A percentile compares a stretch with the other conserved stretches of the same genome.
Evolutionary conservation across 2,888 invertebrate species (phyloP).

Genomic region (Mimumesa dahlbomi): DNA sequence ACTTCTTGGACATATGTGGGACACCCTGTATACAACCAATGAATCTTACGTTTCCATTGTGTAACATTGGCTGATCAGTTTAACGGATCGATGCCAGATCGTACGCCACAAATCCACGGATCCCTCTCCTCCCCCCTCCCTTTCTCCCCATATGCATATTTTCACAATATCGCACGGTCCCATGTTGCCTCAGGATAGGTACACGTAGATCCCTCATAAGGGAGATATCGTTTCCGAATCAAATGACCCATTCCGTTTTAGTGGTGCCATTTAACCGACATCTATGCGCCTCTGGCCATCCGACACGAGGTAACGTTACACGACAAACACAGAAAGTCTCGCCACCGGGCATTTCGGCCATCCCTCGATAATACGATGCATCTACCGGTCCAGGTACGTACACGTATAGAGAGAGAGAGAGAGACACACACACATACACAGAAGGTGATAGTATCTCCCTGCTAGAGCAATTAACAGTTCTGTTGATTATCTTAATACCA

Average conservation of each 20-base stretch:
- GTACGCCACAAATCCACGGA: constrained; percentile 64
- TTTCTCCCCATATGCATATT: constrained; percentile 77
- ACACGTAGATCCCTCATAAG: constrained; percentile 74
- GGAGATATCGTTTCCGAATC: constrained; percentile 79
- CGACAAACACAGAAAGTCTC: constrained; percentile 70
- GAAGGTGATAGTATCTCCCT: constrained; percentile 20
- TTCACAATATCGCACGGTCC: constrained; percentile 67
- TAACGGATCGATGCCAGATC: constrained; percentile 48
- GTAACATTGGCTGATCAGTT: constrained; percentile 23
- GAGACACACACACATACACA: no score
- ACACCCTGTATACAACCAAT: no score
- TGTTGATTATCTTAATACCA: constrained; percentile 29
- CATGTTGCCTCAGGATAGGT: constrained; percentile 56
- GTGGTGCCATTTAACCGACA: constrained; percentile 76
- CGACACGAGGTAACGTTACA: constrained; percentile 59
- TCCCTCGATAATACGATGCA: constrained; percentile 53
- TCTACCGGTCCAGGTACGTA: no score
- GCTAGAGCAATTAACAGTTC: constrained; percentile 46
- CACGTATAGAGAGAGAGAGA: no score
- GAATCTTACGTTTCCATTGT: constrained; percentile 13
- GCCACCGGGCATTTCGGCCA: constrained; percentile 68
- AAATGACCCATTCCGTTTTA: constrained; percentile 80
- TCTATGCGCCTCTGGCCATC: constrained; percentile 74
- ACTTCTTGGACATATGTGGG: no score
- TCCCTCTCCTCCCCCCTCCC: no score